Evolutionary conservation across 2,113 vertebrate species (phyloP).

Genomic region (Aythya baeri): DNA sequence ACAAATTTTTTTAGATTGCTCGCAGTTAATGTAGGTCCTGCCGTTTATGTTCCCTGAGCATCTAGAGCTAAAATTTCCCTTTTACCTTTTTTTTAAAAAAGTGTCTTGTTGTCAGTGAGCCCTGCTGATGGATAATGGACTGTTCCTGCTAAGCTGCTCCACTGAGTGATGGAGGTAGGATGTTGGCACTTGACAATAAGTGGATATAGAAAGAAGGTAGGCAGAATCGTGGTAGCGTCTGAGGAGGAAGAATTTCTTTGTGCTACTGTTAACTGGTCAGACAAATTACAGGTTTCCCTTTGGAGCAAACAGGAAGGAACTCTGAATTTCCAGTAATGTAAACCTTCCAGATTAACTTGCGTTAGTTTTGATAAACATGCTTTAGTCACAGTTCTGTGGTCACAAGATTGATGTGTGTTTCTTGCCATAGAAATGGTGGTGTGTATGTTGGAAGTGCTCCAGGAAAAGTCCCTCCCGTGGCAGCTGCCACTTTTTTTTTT

Average conservation of each 20-base stretch:
- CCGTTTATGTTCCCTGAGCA: background rate
- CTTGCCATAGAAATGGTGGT: background rate
- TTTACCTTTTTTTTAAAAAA: background rate
- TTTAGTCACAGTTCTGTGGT: background rate
- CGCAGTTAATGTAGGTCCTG: background rate
- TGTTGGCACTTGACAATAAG: background rate
- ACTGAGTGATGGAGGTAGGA: background rate
- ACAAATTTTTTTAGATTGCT: background rate
- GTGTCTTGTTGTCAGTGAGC: background rate
- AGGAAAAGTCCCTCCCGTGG: background rate
- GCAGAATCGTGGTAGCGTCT: background rate
- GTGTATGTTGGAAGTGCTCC: background rate
- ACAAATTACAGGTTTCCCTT: background rate
- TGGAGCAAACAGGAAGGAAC: background rate
- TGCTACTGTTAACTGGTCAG: background rate
- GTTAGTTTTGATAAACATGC: background rate
- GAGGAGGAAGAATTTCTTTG: background rate
- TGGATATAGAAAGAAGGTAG: background rate
- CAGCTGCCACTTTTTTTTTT: background rate
- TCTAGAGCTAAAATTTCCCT: background rate
- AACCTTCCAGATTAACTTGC: background rate
- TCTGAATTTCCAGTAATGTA: background rate
- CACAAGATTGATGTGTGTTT: background rate
- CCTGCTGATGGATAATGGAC: background rate
- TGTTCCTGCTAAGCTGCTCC: background rate